A percentile compares a stretch with the other conserved stretches of the same genome.
phyloP scores from a whole-genome alignment of 2,113 vertebrate genomes.

The Epinephelus fuscoguttatus region DNA sequence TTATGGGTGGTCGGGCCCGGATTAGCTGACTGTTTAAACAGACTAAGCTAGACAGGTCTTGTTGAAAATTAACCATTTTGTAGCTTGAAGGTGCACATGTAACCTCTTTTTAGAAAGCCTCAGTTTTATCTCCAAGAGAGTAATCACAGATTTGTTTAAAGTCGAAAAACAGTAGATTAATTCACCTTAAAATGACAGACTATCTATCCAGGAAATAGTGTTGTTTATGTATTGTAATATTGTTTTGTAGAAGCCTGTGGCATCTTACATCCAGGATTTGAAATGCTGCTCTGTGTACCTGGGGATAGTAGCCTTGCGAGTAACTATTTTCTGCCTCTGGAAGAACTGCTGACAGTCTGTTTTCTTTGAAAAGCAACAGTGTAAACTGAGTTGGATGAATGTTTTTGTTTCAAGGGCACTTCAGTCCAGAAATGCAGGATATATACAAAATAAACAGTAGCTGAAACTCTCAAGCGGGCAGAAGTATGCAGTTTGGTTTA shows the following conservation, averaged over 20 bases:
- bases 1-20: slow-evolving; percentile 17
- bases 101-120: slow-evolving; percentile 22
- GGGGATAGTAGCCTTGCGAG: slow-evolving; percentile 23
- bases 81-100: not conserved
- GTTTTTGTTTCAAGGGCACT: slow-evolving; percentile 63
- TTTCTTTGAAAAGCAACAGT: slow-evolving; percentile 62
- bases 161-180: slow-evolving; percentile 6
- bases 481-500: slow-evolving; percentile 36
- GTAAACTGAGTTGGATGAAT: slow-evolving; percentile 50
- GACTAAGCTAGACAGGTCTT: slow-evolving; percentile 18
- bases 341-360: slow-evolving; percentile 52
- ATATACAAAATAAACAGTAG: slow-evolving; percentile 41
- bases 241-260: slow-evolving; percentile 37
- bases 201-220: not conserved
- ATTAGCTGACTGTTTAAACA: slow-evolving; percentile 42
- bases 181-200: slow-evolving; percentile 1
- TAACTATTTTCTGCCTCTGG: slow-evolving; percentile 59
- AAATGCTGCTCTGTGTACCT: slow-evolving; percentile 22
- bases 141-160: slow-evolving; percentile 12
- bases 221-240: slow-evolving; percentile 20
- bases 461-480: slow-evolving; percentile 7
- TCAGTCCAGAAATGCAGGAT: slow-evolving; percentile 43
- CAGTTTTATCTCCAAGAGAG: slow-evolving; percentile 8
- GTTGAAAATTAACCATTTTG: slow-evolving; percentile 60
- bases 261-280: slow-evolving; percentile 15